Evolutionary conservation across 2,113 vertebrate species (phyloP).

Genomic region (Phainopepla nitens): DNA sequence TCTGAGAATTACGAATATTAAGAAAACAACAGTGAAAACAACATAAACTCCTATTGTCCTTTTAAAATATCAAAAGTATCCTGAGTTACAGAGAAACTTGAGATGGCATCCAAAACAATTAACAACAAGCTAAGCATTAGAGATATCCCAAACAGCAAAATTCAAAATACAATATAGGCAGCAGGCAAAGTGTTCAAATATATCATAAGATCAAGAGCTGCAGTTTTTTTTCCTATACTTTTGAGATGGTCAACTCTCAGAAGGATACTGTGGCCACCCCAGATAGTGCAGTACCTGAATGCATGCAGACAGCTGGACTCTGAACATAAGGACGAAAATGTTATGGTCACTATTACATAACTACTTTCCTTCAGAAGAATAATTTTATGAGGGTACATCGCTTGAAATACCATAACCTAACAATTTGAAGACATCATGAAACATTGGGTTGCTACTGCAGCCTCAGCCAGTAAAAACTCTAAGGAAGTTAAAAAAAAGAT

Average conservation of each 20-base stretch:
- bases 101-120: neutral
- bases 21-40: neutral
- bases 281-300: neutral
- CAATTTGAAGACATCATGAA: neutral
- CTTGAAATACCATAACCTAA: neutral
- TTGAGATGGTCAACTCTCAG: neutral
- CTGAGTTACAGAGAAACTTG: neutral
- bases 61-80: neutral
- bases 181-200: neutral
- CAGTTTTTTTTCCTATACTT: neutral
- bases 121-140: neutral
- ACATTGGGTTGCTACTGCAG: neutral
- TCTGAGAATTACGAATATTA: neutral
- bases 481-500: neutral
- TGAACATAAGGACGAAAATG: neutral
- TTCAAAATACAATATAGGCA: neutral
- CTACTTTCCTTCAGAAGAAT: neutral
- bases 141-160: neutral
- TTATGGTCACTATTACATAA: neutral
- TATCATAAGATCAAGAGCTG: neutral
- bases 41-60: neutral
- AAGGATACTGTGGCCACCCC: neutral
- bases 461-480: neutral
- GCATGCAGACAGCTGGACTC: neutral
- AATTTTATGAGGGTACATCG: neutral